Base-by-base conservation (phyloP, 2,888 invertebrate genomes). In the Coelogynopora nodosa region DNA sequence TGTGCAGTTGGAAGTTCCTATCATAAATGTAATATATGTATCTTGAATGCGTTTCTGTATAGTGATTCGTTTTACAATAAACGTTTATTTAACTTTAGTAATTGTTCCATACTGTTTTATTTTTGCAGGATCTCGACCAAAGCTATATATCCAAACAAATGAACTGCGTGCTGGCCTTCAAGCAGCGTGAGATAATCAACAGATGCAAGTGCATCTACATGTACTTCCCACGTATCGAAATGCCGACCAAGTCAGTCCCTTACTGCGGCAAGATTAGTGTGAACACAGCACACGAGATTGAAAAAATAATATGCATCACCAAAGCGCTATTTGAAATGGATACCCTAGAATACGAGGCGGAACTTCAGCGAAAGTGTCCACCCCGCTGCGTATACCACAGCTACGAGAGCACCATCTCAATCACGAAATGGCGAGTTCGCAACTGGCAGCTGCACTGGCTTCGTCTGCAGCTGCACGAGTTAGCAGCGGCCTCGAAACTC, bases 381-480 rank as follows among this genome's bases (percentile, higher is more conserved):
- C 86, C 29, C 1, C 0, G 74, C 26, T 87, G 87, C 30, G 23
- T n/a, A 1, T 87, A 30, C 81, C 23, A 30, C 23, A 18, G 27
- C 1, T 87, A 28, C 30, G 49, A 86, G n/a, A 84, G 18, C 30
- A 86, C 85, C 29, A 86, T 84, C 2, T 87, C 87, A 5, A 67
- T 87, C 26, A 87, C 87, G 1, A 86, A 87, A 49, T 87, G 87
- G 87, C 2, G 87, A 10, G 85, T 81, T 18, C 18, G 67, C 31
- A 29, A 86, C 28, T 87, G 87, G 87, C 85, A 87, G 28, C n/a
- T 87, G 0, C 86, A 87, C 81, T 87, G 87, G 87, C 27, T 87
- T 0, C 31, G 84, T 0, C 13, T 28, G 5, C 84, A 86, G 27
- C 27, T 85, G 10, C 31, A 30, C 31, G 18, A 31, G 1, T 29